phyloP scores from a whole-genome alignment of 2,888 invertebrate genomes.

The Acronicta aceris region DNA sequence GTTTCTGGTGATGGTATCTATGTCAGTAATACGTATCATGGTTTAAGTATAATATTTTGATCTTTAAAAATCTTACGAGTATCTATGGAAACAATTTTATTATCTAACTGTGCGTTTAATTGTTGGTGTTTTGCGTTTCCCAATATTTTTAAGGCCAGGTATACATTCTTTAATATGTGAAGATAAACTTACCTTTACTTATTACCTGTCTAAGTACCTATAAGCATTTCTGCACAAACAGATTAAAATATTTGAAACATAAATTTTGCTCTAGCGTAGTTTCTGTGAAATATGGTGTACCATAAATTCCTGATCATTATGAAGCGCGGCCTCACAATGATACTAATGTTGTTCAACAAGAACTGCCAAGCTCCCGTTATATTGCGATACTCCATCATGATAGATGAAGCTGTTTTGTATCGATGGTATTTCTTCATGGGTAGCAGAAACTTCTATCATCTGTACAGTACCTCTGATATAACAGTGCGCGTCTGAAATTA shows the following conservation, averaged over 20 bases:
- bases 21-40: too few relatives aligned
- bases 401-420: conserved; percentile 28
- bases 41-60: too few relatives aligned
- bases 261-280: conserved; percentile 14
- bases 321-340: conserved; percentile 51
- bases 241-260: conserved; percentile 14
- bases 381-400: conserved; percentile 45
- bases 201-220: neutral
- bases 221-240: neutral
- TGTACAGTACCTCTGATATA: too few relatives aligned
- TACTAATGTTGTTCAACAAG: conserved; percentile 55
- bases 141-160: neutral
- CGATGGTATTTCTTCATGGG: conserved; percentile 2
- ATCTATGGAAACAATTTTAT: too few relatives aligned
- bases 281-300: conserved; percentile 38
- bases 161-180: neutral
- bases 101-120: neutral
- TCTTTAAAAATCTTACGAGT: too few relatives aligned
- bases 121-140: neutral
- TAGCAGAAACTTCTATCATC: neutral
- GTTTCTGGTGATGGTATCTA: too few relatives aligned
- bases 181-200: neutral
- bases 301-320: conserved; percentile 47
- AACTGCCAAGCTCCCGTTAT: conserved; percentile 57
- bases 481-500: too few relatives aligned